phyloP scores from a whole-genome alignment of 2,888 invertebrate genomes.

The Cerastoderma edule region DNA sequence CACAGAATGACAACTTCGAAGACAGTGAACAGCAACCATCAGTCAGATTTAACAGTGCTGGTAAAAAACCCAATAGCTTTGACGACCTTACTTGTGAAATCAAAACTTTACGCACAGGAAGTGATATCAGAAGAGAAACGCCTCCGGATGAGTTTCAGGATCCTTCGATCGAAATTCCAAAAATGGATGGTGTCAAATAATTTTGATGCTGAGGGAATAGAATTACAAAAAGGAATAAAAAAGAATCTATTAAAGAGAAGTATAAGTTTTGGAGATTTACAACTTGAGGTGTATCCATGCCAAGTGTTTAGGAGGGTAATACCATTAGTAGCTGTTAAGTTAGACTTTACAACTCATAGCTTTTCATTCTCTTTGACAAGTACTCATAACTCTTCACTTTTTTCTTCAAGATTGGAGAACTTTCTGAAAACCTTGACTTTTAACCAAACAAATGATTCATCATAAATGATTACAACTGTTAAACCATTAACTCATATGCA shows the following conservation, averaged over 20 bases:
- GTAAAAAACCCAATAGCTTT: conserved; percentile 2
- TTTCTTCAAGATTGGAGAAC: too few species aligned
- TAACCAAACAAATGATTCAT: too few species aligned
- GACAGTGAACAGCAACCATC: conserved; percentile 17
- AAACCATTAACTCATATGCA: too few species aligned
- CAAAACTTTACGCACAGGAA: not conserved
- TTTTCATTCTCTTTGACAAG: too few species aligned
- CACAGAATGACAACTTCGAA: conserved; percentile 59
- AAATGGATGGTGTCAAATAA: conserved; percentile 11
- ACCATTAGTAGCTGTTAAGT: too few species aligned
- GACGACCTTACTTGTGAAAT: not conserved
- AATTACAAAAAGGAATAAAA: not conserved
- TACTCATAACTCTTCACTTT: too few species aligned
- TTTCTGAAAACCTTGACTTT: too few species aligned
- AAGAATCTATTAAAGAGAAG: conserved; percentile 3
- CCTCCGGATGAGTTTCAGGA: conserved; percentile 5
- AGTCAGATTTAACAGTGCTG: not conserved
- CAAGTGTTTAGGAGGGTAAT: conserved; percentile 12
- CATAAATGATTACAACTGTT: too few species aligned
- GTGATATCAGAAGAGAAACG: conserved; percentile 6
- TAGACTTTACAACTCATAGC: too few species aligned
- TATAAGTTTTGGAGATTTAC: conserved; percentile 7
- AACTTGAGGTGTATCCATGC: conserved; percentile 25
- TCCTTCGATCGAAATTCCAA: conserved; percentile 1
- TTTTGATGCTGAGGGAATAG: not conserved